Conservation (phyloP, 2,888 invertebrate species). For the Gnatocerus cornutus region DNA sequence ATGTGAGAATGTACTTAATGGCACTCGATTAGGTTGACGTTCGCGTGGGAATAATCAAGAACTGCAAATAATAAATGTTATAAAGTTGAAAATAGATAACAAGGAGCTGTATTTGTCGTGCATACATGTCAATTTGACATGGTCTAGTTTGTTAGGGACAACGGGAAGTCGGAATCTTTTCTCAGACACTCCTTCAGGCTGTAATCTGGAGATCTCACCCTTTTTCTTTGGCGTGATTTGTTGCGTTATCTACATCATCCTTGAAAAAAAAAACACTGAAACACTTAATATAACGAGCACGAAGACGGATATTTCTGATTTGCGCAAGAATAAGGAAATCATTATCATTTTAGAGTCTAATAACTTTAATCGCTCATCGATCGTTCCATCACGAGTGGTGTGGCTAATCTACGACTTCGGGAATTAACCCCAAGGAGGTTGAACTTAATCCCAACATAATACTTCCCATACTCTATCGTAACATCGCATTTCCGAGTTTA, state of each 20-base stretch:
- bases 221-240: no score
- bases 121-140: constrained; percentile 16
- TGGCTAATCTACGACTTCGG: constrained; percentile 11
- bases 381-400: not conserved
- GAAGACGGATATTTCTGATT: no score
- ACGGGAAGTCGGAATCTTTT: not conserved
- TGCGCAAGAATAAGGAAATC: no score
- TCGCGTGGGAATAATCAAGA: constrained; percentile 42
- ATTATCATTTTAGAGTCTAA: not conserved
- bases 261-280: no score
- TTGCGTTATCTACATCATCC: no score
- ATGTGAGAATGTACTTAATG: constrained; percentile 36
- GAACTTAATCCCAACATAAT: constrained; percentile 15
- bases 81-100: constrained; percentile 37
- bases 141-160: constrained; percentile 1
- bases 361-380: not conserved
- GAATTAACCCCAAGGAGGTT: constrained; percentile 14
- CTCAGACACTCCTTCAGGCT: constrained; percentile 13
- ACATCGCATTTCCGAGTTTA: constrained; percentile 8
- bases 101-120: constrained; percentile 27
- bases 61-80: constrained; percentile 42
- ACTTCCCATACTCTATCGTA: constrained; percentile 15
- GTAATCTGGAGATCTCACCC: no score
- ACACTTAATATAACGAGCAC: no score
- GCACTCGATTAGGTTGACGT: constrained; percentile 38